Conservation (phyloP, 2,797 vertebrate genomes). For the Stomatorhinus walkeri region DNA sequence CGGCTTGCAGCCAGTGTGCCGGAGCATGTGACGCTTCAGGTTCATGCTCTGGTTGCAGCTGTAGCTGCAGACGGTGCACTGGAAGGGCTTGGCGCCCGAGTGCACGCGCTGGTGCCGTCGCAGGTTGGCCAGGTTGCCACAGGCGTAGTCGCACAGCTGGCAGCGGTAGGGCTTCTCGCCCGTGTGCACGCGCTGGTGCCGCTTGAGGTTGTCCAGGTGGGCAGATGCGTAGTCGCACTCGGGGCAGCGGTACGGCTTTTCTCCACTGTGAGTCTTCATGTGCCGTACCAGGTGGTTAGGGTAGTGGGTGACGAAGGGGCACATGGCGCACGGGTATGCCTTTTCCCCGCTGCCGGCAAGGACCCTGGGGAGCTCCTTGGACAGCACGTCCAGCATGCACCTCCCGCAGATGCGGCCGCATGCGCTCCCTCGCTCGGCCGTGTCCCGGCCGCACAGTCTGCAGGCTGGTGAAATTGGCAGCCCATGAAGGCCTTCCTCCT, state of each 20-base stretch:
- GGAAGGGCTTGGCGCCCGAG: conserved; percentile 92
- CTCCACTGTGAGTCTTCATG: conserved; percentile 97
- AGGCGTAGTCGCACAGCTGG: conserved; percentile 89
- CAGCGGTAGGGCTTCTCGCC: conserved; percentile 97
- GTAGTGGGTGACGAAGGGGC: conserved; percentile 89
- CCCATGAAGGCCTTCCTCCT: conserved; percentile 57
- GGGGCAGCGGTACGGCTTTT: conserved; percentile 90
- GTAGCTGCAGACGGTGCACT: conserved; percentile 87
- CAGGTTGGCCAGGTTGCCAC: conserved; percentile 93
- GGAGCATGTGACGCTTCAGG: conserved; percentile 94
- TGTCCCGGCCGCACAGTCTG: conserved; percentile 76
- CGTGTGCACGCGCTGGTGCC: conserved; percentile 90
- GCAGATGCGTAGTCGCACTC: conserved; percentile 89
- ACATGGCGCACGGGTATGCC: conserved; percentile 83
- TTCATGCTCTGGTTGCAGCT: conserved; percentile 99
- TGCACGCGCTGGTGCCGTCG: conserved; percentile 93
- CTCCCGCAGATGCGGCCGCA: conserved; percentile 78
- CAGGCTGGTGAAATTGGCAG: conserved; percentile 85
- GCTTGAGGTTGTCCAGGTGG: conserved; percentile 94
- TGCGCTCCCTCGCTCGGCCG: conserved; percentile 80
- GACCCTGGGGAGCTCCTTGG: conserved; percentile 55
- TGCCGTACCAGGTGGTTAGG: conserved; percentile 94
- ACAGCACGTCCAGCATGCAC: conserved; percentile 78
- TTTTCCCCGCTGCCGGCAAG: conserved; percentile 56
- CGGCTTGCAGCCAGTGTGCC: conserved; percentile 91